Evolutionary conservation across 1,140 invertebrate genomes (phyloP), one percentile per base, ranked within the genome.

Genomic region (Drosophila kepulauana): DNA sequence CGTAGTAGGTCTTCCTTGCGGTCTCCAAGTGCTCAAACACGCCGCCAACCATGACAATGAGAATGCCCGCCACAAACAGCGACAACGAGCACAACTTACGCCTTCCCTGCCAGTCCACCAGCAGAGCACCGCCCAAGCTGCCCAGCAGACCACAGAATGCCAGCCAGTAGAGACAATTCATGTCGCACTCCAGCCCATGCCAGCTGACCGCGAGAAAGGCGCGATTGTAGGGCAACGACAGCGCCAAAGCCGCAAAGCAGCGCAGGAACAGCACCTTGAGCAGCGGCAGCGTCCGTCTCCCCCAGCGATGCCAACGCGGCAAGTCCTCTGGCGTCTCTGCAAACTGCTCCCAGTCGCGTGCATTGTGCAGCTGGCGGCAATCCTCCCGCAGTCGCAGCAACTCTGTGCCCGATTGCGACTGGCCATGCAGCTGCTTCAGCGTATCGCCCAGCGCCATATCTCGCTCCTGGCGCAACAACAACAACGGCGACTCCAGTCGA

Each of bases 91-190:
- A 80, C 2, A 91, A 66, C 16, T 88, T 91, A 4, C 91, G 57
- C 1, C 91, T 81, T 5, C 90, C 91, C 45, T 91, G 77, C 72
- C 74, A 78, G 25, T 91, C 91, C 16, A 91, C 84, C 0, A 80
- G 52, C 5, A 91, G 51, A 2, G 82, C 81, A 1, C 91, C 91
- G 0, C 35, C 25, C 10, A 81, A 3, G 41, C 91, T 91, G 71
- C 90, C 91, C 0, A 78, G 25, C 6, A 91, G 57, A 7, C 91
- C 91, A 0, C 78, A 77, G 49, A 91, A 79, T 8, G 82, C 77
- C 71, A 91, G 68, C 67, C 81, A 82, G 38, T 91, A 91, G 7
- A 91, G 71, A 28, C 91, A 91, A 52, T 88, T 91, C 76, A 82
- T 91, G 45, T 87, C 81, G 52, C 91, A 91, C 43, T 88, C 75